Evolutionary conservation across 2,113 vertebrate species (phyloP).

Genomic region (Coptodon rendalli): DNA sequence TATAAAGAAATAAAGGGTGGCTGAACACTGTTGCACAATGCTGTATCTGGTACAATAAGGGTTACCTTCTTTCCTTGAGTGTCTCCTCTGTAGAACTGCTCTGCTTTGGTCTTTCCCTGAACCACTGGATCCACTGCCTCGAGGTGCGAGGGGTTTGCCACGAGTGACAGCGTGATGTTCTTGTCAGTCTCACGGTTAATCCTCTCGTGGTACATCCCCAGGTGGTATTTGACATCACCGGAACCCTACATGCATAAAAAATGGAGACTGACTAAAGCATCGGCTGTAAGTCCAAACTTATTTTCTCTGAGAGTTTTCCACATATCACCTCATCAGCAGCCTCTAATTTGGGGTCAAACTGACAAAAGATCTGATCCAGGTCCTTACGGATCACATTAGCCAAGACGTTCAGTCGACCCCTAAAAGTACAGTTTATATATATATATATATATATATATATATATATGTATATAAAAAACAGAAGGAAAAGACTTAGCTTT

Average conservation of each 20-base stretch:
- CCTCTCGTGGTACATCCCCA: slow-evolving; percentile 90
- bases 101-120: slow-evolving; percentile 92
- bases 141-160: slow-evolving; percentile 90
- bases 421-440: slow-evolving; percentile 29
- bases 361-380: slow-evolving; percentile 91
- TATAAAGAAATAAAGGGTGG: not conserved
- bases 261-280: not conserved
- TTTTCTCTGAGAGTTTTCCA: not conserved
- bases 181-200: slow-evolving; percentile 86
- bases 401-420: slow-evolving; percentile 87
- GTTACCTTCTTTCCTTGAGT: slow-evolving; percentile 76
- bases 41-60: not conserved
- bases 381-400: slow-evolving; percentile 92
- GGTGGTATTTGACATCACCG: slow-evolving; percentile 89
- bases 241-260: slow-evolving; percentile 68
- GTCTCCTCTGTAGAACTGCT: slow-evolving; percentile 94
- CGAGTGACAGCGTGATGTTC: slow-evolving; percentile 85
- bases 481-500: not conserved
- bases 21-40: not conserved
- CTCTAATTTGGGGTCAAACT: slow-evolving; percentile 90
- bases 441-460: not conserved
- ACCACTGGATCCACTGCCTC: slow-evolving; percentile 90
- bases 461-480: not conserved
- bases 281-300: not conserved
- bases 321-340: slow-evolving; percentile 82